Conservation (phyloP, 2,113 vertebrate species). For the Eublepharis macularius region DNA sequence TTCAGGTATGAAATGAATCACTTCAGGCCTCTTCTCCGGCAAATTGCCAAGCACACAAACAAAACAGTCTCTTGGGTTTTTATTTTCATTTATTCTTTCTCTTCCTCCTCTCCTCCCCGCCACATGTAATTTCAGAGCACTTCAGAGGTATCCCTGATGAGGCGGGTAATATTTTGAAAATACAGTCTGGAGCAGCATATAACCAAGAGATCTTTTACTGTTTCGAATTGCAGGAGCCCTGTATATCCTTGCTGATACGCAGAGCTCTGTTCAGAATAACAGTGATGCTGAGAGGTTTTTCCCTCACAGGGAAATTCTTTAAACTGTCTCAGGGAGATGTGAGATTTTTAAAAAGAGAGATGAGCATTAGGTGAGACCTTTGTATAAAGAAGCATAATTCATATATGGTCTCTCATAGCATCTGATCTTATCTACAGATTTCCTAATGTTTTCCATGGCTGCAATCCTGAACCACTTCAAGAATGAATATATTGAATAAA, state of each 20-base stretch:
- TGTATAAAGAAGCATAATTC: background rate
- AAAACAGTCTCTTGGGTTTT: background rate
- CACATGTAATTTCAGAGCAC: background rate
- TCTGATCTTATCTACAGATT: background rate
- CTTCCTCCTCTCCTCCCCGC: background rate
- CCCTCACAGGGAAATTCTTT: background rate
- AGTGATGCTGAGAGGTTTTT: background rate
- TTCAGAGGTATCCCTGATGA: background rate
- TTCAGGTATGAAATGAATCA: slow-evolving; percentile 34
- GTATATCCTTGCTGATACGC: background rate
- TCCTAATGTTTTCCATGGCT: too few species aligned
- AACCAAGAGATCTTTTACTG: background rate
- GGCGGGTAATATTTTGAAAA: background rate
- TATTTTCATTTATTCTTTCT: background rate
- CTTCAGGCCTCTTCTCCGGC: background rate
- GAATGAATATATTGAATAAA: too few species aligned
- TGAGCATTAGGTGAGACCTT: background rate
- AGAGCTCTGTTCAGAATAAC: background rate
- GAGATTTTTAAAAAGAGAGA: background rate
- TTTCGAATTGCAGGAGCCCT: background rate
- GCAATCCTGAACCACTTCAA: too few species aligned
- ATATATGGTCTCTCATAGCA: background rate
- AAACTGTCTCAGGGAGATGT: background rate
- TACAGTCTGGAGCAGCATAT: background rate
- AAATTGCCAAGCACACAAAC: background rate